These are phyloP conservation scores for Tetramorium simillimum DNA, from an alignment of 1,140 invertebrate genomes.

Conservation along the genomic window DNA sequence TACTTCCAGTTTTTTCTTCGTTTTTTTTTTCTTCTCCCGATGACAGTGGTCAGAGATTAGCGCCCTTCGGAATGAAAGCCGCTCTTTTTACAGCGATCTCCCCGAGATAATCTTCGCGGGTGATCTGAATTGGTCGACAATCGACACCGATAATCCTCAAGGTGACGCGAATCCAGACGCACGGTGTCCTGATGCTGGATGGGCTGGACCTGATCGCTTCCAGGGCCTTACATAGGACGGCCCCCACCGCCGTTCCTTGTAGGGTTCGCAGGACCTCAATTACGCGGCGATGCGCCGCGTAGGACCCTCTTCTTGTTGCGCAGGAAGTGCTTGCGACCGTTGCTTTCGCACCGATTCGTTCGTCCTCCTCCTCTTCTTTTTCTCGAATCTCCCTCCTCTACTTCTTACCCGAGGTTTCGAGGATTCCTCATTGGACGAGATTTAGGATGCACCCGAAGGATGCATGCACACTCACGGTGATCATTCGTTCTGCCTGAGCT, in stretches of 20 bases:
- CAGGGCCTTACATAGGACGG: conserved; percentile 85
- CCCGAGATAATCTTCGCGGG: neutral
- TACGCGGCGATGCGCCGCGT: conserved; percentile 77
- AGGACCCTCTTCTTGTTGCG: conserved; percentile 81
- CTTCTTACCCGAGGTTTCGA: neutral
- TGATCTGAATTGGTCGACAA: conserved; percentile 16
- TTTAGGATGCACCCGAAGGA: conserved; percentile 65
- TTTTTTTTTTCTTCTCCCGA: neutral
- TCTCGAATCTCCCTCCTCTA: conserved; percentile 15
- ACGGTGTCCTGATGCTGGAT: conserved; percentile 83
- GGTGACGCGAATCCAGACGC: conserved; percentile 76
- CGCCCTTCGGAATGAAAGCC: conserved; percentile 4
- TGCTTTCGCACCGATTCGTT: conserved; percentile 54
- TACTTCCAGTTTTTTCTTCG: neutral
- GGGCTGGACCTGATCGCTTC: conserved; percentile 83
- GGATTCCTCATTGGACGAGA: conserved; percentile 67
- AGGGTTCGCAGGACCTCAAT: conserved; percentile 83
- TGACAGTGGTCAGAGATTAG: neutral
- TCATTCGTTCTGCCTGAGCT: conserved; percentile 36
- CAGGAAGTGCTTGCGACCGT: conserved; percentile 78
- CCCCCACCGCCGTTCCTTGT: conserved; percentile 80
- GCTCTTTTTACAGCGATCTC: neutral
- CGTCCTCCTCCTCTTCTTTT: conserved; percentile 38
- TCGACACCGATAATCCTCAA: conserved; percentile 7
- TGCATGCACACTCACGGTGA: conserved; percentile 12